Percentiles rank a stretch among this genome's conserved stretches.
Conservation (phyloP, 2,113 vertebrate genomes). For the Onychostoma macrolepis region DNA sequence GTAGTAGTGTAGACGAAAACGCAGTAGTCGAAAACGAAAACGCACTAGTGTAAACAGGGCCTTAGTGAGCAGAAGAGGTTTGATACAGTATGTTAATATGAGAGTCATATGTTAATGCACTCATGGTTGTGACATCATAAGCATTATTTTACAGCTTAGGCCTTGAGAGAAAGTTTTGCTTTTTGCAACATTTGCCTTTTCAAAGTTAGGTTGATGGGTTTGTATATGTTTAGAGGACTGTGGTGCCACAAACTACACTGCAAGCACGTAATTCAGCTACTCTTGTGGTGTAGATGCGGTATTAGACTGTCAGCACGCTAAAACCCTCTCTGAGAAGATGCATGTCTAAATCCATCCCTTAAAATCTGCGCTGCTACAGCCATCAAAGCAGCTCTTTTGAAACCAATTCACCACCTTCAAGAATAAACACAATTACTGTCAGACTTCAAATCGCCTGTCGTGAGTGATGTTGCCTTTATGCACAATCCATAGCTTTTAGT, state of each 20-base stretch:
- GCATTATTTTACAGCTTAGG: not conserved
- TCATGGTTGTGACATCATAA: not conserved
- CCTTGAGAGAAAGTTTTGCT: not conserved
- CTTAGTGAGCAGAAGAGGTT: too few species aligned
- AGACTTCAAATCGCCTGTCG: not conserved
- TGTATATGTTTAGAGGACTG: not conserved
- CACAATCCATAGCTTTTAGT: not conserved
- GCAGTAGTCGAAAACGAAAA: too few species aligned
- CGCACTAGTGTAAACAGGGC: too few species aligned
- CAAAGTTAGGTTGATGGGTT: not conserved
- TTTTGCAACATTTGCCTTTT: not conserved
- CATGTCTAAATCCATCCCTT: not conserved
- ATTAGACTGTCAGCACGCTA: not conserved
- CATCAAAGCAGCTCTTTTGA: not conserved
- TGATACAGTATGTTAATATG: too few species aligned
- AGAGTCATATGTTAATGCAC: not conserved
- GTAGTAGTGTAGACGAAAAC: too few species aligned
- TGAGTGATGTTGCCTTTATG: not conserved
- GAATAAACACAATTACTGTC: slow-evolving; percentile 5
- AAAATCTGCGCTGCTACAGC: not conserved
- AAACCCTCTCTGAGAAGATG: not conserved
- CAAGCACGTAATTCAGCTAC: not conserved
- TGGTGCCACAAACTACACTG: not conserved
- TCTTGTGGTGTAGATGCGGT: not conserved
- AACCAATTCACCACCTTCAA: not conserved